Evolutionary conservation across 1,140 invertebrate species (phyloP).

Genomic region (Drosophila athabasca): DNA sequence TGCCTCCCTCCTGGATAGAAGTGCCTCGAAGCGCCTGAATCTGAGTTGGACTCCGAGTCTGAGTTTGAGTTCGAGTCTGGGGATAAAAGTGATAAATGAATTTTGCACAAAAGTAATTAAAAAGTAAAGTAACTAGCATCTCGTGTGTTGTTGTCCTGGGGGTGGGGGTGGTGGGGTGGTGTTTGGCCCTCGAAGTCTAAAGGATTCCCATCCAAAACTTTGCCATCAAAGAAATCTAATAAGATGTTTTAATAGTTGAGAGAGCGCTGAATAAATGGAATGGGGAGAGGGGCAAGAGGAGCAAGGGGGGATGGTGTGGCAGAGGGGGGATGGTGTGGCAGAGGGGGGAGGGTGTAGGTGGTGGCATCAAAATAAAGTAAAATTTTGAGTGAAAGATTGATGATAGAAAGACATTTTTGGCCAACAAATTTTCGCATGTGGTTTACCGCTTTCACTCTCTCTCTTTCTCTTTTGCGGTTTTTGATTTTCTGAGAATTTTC

Average conservation of each 20-base stretch:
- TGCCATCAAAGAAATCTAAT: conserved; percentile 77
- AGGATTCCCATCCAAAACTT: conserved; percentile 58
- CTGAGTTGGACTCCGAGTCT: conserved; percentile 47
- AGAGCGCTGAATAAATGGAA: conserved; percentile 25
- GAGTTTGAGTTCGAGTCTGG: conserved; percentile 64
- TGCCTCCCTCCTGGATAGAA: conserved; percentile 1
- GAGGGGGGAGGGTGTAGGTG: no score
- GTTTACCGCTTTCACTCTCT: neutral
- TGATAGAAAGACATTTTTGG: conserved; percentile 24
- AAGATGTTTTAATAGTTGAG: conserved; percentile 80
- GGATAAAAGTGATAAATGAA: conserved; percentile 82
- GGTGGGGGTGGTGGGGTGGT: no score
- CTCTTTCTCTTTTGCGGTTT: neutral
- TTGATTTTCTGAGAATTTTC: neutral
- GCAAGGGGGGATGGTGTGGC: no score
- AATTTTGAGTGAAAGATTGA: conserved; percentile 60
- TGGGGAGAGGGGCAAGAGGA: neutral
- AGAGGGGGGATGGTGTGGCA: no score
- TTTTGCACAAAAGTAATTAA: conserved; percentile 83
- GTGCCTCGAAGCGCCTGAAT: neutral
- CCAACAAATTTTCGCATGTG: conserved; percentile 2
- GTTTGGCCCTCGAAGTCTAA: neutral
- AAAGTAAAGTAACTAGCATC: conserved; percentile 80
- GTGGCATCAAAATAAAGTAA: conserved; percentile 53
- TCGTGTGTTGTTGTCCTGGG: conserved; percentile 58